Percentiles rank a stretch among this genome's conserved stretches.
phyloP scores from a whole-genome alignment of 2,797 vertebrate genomes.

The Hybognathus amarus region DNA sequence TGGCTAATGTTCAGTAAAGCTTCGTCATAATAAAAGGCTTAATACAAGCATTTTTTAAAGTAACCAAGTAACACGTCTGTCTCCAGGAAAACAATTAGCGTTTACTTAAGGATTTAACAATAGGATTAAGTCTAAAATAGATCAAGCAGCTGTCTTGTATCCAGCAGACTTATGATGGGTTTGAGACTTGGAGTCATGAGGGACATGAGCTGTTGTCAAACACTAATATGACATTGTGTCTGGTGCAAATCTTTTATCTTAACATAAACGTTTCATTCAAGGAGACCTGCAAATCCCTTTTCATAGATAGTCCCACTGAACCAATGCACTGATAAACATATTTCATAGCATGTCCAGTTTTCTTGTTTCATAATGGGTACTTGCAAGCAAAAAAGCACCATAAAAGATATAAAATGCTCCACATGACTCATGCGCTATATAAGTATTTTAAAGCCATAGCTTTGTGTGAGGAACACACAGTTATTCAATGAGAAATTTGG shows the following conservation, averaged over 20 bases:
- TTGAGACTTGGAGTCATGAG: background rate
- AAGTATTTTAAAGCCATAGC: background rate
- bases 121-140: constrained; percentile 32
- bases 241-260: background rate
- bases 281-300: background rate
- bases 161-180: background rate
- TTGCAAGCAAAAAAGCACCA: background rate
- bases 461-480: background rate
- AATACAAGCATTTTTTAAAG: constrained; percentile 7
- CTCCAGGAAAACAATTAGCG: constrained; percentile 21
- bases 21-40: background rate
- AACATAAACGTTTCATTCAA: background rate
- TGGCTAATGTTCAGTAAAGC: constrained; percentile 25
- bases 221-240: background rate
- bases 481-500: background rate
- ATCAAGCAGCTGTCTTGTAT: constrained; percentile 11
- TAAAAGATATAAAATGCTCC: background rate
- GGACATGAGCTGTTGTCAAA: constrained; percentile 3
- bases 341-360: background rate
- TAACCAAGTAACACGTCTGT: constrained; percentile 27
- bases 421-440: background rate
- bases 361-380: background rate
- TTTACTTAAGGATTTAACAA: constrained; percentile 13
- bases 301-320: background rate
- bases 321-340: background rate